Base-by-base conservation (phyloP, 2,888 invertebrate species). In the Limenitis camilla region DNA sequence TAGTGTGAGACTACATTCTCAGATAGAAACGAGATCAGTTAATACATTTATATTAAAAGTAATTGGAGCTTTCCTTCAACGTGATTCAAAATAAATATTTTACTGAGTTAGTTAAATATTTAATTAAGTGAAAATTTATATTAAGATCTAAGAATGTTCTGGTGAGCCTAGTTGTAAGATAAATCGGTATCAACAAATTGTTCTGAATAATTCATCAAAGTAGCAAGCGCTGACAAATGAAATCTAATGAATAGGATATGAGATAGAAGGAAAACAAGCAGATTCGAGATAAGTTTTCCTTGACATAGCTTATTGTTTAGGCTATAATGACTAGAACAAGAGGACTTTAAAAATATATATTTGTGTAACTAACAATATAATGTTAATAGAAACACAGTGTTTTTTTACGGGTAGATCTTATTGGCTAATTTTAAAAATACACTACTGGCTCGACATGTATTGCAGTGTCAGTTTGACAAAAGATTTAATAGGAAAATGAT, bases 201-300 rank as follows among this genome's bases (percentile, higher is more conserved):
- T 69, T 68, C 56, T 83, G 81, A 83, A 84, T 84, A 78, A 82
- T 83, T 79, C 79, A 84, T 84, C 80, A 80, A 78, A 79, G 77
- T 76, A 78, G 72, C 74, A 64, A 68, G 77, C 71, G 72, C 78
- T 82, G 81, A 81, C 82, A 82, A 83, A 84, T 83, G 82, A 81
- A 82, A 84, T 82, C 73, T 81, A 82, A 81, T 82, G 82, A 84
- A 84, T 84, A 81, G 68, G 75, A 77, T 83, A 84, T 84, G 83
- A 83, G 82, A 72, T 61, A 61, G 67, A 46, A 68, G 69, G 58
- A 60, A 58, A 57, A 64, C 66, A 63, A 58, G 63, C 69, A 75
- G 78, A 79, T 78, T 78, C 69, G 27, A 32, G 64, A 64, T 49
- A 38, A 53, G n/a, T 27, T 56, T 48, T 45, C 49, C 33, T 35